A percentile compares a stretch with the other conserved stretches of the same genome.
Conservation (phyloP, 2,113 vertebrate genomes). For the Lota lota region DNA sequence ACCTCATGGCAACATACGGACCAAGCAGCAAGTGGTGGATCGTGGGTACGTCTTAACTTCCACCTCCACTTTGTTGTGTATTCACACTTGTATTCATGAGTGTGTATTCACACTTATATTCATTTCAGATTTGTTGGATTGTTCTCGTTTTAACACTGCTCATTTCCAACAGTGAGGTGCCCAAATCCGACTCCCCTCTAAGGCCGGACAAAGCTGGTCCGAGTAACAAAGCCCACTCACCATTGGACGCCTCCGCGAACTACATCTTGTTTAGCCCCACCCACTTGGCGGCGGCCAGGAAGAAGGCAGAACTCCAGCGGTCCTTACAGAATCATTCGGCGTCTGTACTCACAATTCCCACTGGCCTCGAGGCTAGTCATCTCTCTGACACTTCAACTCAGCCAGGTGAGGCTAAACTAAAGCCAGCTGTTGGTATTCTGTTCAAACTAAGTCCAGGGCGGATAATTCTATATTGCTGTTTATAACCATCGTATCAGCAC, state of each 20-base stretch:
- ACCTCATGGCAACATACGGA: slow-evolving; percentile 20
- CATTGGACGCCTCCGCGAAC: slow-evolving; percentile 46
- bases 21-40: slow-evolving; percentile 5
- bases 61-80: background rate
- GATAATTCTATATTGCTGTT: too few relatives aligned
- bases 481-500: too few relatives aligned
- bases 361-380: slow-evolving; percentile 72
- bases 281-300: slow-evolving; percentile 52
- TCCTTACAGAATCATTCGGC: slow-evolving; percentile 42
- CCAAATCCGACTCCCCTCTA: slow-evolving; percentile 15
- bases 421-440: too few relatives aligned
- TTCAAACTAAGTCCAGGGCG: too few relatives aligned
- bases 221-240: slow-evolving; percentile 2
- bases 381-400: slow-evolving; percentile 58
- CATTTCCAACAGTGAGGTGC: slow-evolving; percentile 20
- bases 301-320: slow-evolving; percentile 50
- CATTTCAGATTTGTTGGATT: background rate
- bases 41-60: slow-evolving; percentile 35
- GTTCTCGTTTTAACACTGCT: background rate
- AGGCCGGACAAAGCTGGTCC: slow-evolving; percentile 3
- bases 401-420: slow-evolving; percentile 37
- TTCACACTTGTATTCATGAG: too few relatives aligned
- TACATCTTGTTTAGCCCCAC: slow-evolving; percentile 77
- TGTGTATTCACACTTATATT: too few relatives aligned
- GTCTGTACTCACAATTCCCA: slow-evolving; percentile 80